Base-by-base conservation (phyloP, 2,888 invertebrate species). In the Drosophila borealis region DNA sequence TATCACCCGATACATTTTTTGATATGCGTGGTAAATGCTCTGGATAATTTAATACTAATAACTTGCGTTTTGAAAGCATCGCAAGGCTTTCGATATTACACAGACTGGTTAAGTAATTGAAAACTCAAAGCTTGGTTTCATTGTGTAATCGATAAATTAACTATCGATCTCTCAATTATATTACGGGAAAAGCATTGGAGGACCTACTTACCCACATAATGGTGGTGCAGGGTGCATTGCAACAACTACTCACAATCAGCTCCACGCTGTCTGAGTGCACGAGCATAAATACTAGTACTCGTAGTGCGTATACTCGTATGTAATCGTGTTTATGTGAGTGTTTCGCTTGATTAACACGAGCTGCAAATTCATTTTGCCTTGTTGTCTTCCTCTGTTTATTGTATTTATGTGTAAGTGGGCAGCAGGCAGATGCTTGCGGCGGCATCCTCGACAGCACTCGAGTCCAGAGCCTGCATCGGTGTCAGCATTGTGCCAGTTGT, bases 301-400 rank as follows among this genome's bases (percentile, higher is more conserved):
- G 51, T 33, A 57, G 21, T 65, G 49, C 62, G 34, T 41, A 11
- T 10, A 64, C 45, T 49, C 17, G 17, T 39, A n/a, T 59, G 74
- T 39, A 25, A 56, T 55, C 55, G 74, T 67, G 66, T 61, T 51
- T 17, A 42, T 74, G 78, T 64, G 67, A 77, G 74, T 80, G 73
- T 69, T 70, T 84, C 71, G 73, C 75, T 83, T 83, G 89, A 89
- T 83, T 83, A 87, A 81, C 74, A 87, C 88, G 85, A 81, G 82
- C 88, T 82, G 84, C 88, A 89, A 88, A 85, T 89, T 89, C 88
- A 84, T 84, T 84, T 89, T 81, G 89, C 88, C 72, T 78, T 70
- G 83, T 69, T 59, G 55, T 49, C 62, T 68, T 76, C 68, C 67
- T 64, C 65, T 61, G 41, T 54, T 42, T 45, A 60, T 55, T 55